phyloP scores from a whole-genome alignment of 2,888 invertebrate species.

The Volucella zonaria region DNA sequence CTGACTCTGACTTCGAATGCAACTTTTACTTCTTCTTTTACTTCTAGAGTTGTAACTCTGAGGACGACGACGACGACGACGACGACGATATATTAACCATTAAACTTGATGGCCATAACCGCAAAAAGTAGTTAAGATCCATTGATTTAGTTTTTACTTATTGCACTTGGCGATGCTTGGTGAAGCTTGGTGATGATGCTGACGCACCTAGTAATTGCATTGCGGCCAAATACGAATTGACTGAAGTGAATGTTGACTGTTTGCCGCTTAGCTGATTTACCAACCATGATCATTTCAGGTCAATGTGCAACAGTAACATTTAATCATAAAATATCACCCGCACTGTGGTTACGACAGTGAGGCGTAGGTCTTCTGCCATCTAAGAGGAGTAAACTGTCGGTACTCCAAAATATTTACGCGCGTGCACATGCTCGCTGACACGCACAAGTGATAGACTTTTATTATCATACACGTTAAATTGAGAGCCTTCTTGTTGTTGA shows the following conservation, averaged over 20 bases:
- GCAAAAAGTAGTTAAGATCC: slow-evolving; percentile 58
- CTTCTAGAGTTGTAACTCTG: neutral
- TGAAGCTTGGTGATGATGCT: too few relatives aligned
- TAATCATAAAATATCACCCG: slow-evolving; percentile 55
- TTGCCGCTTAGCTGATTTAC: slow-evolving; percentile 54
- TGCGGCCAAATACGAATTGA: slow-evolving; percentile 25
- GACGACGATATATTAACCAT: slow-evolving; percentile 48
- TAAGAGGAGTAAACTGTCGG: neutral
- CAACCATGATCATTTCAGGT: slow-evolving; percentile 49
- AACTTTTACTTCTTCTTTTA: too few relatives aligned
- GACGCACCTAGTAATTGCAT: slow-evolving; percentile 53
- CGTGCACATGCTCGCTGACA: slow-evolving; percentile 28
- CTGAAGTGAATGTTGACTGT: slow-evolving; percentile 1
- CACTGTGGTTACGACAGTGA: slow-evolving; percentile 32
- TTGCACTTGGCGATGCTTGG: slow-evolving; percentile 35
- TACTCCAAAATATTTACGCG: slow-evolving; percentile 17
- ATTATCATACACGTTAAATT: slow-evolving; percentile 22
- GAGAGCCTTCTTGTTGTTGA: neutral
- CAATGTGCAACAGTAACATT: slow-evolving; percentile 47
- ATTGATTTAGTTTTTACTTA: slow-evolving; percentile 58
- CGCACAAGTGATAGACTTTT: slow-evolving; percentile 52
- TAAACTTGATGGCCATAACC: slow-evolving; percentile 56
- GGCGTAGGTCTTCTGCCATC: neutral
- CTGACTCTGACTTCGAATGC: too few relatives aligned
- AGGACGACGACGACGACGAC: neutral